Conservation (phyloP, 1,140 invertebrate genomes). For the Drosophila funebris region DNA sequence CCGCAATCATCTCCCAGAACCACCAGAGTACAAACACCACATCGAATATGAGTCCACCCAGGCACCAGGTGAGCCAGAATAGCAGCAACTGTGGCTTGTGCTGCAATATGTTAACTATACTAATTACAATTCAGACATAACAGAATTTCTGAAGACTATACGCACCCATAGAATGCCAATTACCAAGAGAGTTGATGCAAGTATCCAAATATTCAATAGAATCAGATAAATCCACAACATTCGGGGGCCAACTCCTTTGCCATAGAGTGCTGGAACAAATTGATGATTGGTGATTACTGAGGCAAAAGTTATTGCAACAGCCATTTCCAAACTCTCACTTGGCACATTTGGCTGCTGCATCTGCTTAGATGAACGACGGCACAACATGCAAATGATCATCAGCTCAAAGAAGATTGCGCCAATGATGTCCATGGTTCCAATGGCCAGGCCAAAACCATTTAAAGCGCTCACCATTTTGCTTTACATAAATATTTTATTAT, state of each 20-base stretch:
- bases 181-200: conserved; percentile 53
- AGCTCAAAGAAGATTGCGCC: conserved; percentile 60
- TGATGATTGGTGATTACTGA: neutral
- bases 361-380: neutral
- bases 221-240: conserved; percentile 57
- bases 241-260: conserved; percentile 11
- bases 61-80: conserved; percentile 56
- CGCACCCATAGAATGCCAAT: conserved; percentile 55
- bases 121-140: neutral
- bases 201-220: conserved; percentile 61
- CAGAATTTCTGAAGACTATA: neutral
- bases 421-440: conserved; percentile 63
- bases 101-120: neutral
- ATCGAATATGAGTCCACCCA: conserved; percentile 49
- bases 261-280: conserved; percentile 19
- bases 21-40: conserved; percentile 50
- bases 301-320: neutral
- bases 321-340: conserved; percentile 1
- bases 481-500: neutral
- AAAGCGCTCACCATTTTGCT: conserved; percentile 46
- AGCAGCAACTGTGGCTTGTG: conserved; percentile 47
- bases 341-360: neutral
- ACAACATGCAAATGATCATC: conserved; percentile 52
- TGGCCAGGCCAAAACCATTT: conserved; percentile 60
- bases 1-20: conserved; percentile 36